phyloP scores from a whole-genome alignment of 2,888 invertebrate genomes.

The Caenorhabditis sulstoni region DNA sequence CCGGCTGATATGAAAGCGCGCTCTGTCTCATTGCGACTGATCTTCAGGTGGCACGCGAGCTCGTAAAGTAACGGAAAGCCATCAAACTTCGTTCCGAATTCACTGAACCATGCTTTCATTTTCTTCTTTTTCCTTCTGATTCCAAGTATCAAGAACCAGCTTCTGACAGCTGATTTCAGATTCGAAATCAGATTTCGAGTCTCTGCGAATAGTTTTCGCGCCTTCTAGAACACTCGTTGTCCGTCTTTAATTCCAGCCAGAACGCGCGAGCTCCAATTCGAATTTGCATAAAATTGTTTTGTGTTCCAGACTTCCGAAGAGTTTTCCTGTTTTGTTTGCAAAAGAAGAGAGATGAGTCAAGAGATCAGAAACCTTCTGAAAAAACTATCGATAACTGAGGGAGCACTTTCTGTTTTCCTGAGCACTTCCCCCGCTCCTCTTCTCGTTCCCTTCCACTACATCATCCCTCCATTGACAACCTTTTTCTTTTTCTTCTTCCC shows the following conservation, averaged over 20 bases:
- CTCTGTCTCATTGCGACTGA: no score
- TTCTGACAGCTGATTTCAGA: not conserved
- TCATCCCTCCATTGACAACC: not conserved
- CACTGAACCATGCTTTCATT: conserved; percentile 1
- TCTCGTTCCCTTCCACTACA: conserved; percentile 1
- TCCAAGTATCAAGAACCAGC: not conserved
- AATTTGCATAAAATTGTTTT: no score
- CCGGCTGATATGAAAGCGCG: no score
- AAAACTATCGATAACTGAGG: no score
- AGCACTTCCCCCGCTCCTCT: conserved; percentile 15
- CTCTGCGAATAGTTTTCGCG: not conserved
- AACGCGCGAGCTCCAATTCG: no score
- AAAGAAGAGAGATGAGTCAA: no score
- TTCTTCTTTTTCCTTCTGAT: not conserved
- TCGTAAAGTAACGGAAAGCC: not conserved
- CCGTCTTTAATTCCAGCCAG: not conserved
- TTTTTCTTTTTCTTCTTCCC: not conserved
- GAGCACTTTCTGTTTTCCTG: conserved; percentile 7
- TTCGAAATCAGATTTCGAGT: not conserved
- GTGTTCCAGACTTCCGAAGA: no score
- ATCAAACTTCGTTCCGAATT: not conserved
- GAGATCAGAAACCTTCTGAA: not conserved
- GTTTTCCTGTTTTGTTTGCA: no score
- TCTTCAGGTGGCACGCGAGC: not conserved
- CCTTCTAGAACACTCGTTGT: not conserved